These are phyloP conservation scores for Micromys minutus DNA, from an alignment of 2,113 vertebrate species.

Conservation along the genomic window DNA sequence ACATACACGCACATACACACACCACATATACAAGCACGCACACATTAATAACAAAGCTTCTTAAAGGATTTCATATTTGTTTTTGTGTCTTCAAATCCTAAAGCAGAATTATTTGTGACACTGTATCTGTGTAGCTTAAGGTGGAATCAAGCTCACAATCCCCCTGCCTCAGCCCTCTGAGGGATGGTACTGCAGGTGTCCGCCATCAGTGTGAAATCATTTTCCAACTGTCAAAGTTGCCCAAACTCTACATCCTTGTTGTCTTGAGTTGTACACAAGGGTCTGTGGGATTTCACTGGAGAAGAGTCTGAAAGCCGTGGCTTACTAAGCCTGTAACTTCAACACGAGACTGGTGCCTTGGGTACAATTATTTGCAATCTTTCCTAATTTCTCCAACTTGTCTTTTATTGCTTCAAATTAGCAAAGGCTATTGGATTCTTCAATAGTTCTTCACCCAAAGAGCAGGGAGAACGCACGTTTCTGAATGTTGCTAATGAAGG, in stretches of 20 bases:
- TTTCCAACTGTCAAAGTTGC: constrained; percentile 41
- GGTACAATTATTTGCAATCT: neutral
- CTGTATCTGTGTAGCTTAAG: neutral
- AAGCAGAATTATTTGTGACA: neutral
- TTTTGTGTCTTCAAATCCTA: constrained; percentile 41
- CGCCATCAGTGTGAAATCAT: neutral
- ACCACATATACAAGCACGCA: neutral
- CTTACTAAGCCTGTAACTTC: neutral
- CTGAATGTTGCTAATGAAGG: constrained; percentile 42
- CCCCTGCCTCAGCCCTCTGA: neutral
- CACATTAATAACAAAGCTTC: neutral
- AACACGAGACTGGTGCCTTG: neutral
- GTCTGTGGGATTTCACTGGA: neutral
- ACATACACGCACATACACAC: neutral
- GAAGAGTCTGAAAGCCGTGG: neutral
- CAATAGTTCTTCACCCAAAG: neutral
- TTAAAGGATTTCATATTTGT: neutral
- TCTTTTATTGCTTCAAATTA: neutral
- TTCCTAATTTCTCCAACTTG: constrained; percentile 1
- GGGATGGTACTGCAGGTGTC: neutral
- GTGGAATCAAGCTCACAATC: neutral
- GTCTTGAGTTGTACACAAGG: neutral
- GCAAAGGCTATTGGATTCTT: neutral
- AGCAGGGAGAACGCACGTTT: neutral
- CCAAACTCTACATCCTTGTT: neutral